These are phyloP conservation scores for Sebastes paucispinis DNA, from an alignment of 2,797 vertebrate genomes.

Conservation along the genomic window DNA sequence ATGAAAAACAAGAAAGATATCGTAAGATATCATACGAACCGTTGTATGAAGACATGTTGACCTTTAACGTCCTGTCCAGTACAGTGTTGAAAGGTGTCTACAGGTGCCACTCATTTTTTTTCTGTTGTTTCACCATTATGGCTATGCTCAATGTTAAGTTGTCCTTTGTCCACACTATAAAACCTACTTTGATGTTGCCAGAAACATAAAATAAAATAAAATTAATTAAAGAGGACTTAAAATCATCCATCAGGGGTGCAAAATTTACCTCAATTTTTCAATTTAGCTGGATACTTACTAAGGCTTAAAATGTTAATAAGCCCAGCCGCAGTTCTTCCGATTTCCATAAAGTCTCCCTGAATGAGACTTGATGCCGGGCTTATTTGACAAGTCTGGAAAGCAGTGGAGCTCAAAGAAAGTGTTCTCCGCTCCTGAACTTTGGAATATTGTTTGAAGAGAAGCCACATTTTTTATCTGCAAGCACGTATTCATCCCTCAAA, in stretches of 20 bases:
- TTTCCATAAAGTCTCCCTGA: neutral
- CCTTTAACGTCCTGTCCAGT: neutral
- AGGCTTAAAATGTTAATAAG: neutral
- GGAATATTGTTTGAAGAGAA: neutral
- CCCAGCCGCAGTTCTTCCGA: neutral
- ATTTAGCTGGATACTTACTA: neutral
- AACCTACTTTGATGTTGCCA: neutral
- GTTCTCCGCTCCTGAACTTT: neutral
- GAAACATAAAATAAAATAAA: neutral
- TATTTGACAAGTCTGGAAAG: neutral
- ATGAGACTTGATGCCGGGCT: neutral
- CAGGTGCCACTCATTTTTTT: neutral
- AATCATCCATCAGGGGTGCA: neutral
- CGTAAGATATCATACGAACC: no score
- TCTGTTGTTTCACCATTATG: neutral
- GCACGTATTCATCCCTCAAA: neutral
- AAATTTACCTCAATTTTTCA: neutral
- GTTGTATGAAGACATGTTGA: no score
- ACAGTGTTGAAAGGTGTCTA: neutral
- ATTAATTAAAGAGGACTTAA: neutral
- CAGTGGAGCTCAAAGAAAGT: neutral
- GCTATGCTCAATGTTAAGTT: neutral
- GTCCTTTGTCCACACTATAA: neutral
- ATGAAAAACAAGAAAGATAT: no score
- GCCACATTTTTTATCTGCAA: neutral